These are phyloP conservation scores for Sander lucioperca DNA, from an alignment of 2,113 vertebrate species.

Conservation along the genomic window DNA sequence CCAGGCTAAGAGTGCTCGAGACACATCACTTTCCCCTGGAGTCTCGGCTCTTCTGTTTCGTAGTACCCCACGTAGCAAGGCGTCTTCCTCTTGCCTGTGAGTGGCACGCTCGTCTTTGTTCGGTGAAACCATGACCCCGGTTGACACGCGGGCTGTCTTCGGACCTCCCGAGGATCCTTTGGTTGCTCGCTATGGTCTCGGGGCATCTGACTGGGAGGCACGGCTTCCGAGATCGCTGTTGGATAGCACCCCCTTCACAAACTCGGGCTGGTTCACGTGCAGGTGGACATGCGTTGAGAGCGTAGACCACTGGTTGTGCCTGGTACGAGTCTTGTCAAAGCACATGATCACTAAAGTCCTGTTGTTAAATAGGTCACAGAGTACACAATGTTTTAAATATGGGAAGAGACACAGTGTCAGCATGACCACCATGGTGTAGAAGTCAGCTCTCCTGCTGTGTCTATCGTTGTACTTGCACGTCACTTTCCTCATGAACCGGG, in stretches of 20 bases:
- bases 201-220: not conserved
- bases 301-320: conserved; percentile 21
- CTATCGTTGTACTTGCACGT: not conserved
- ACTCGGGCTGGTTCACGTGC: not conserved
- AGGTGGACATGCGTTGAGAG: conserved; percentile 6
- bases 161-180: no score
- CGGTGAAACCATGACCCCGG: no score
- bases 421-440: conserved; percentile 18
- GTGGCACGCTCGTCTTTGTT: no score
- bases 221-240: not conserved
- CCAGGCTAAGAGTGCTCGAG: not conserved
- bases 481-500: not conserved
- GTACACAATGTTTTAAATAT: not conserved
- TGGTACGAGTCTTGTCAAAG: conserved; percentile 32
- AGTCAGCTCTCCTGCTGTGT: not conserved
- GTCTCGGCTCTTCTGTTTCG: not conserved
- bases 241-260: not conserved
- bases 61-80: not conserved
- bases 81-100: no score
- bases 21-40: not conserved
- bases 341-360: conserved; percentile 23
- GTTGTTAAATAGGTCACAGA: not conserved
- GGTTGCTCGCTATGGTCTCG: not conserved
- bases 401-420: not conserved
- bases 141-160: no score